A percentile compares a stretch with the other conserved stretches of the same genome.
Conservation (phyloP, 1,140 invertebrate genomes). For the Musca domestica region DNA sequence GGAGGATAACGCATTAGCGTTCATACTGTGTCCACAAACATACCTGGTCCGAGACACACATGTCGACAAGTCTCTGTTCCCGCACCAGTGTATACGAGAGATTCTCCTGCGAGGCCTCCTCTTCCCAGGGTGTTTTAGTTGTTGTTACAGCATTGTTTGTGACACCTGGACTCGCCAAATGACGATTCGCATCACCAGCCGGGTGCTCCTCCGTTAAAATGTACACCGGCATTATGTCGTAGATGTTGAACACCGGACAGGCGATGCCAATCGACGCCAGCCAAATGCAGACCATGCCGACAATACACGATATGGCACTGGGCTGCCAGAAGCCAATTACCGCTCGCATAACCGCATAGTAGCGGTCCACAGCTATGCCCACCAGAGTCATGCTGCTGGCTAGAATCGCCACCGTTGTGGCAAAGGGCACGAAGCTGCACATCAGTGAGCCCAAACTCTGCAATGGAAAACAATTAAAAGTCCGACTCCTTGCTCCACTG, state of each 20-base stretch:
- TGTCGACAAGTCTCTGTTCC: slow-evolving; percentile 29
- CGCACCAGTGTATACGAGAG: slow-evolving; percentile 26
- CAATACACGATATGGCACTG: slow-evolving; percentile 32
- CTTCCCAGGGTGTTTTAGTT: slow-evolving; percentile 1
- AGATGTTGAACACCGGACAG: slow-evolving; percentile 35
- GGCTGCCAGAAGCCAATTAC: slow-evolving; percentile 54
- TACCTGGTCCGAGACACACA: slow-evolving; percentile 31
- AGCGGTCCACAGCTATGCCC: slow-evolving; percentile 59
- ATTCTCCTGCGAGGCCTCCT: neutral
- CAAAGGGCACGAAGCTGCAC: slow-evolving; percentile 56
- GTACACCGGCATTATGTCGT: slow-evolving; percentile 31
- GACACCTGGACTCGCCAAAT: neutral
- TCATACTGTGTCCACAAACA: neutral
- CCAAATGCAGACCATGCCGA: slow-evolving; percentile 48
- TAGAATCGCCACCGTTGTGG: slow-evolving; percentile 56
- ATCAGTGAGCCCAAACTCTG: slow-evolving; percentile 54
- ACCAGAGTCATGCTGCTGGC: slow-evolving; percentile 57
- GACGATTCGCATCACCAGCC: too few species aligned
- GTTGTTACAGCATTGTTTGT: neutral
- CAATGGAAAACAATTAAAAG: neutral
- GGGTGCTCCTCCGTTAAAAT: slow-evolving; percentile 24
- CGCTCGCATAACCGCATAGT: slow-evolving; percentile 53
- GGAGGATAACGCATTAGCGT: too few species aligned
- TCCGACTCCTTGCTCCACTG: neutral
- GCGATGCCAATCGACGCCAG: slow-evolving; percentile 44